A percentile compares a stretch with the other conserved stretches of the same genome.
Evolutionary conservation across 2,797 vertebrate genomes (phyloP).

Genomic region (Protonibea diacanthus): DNA sequence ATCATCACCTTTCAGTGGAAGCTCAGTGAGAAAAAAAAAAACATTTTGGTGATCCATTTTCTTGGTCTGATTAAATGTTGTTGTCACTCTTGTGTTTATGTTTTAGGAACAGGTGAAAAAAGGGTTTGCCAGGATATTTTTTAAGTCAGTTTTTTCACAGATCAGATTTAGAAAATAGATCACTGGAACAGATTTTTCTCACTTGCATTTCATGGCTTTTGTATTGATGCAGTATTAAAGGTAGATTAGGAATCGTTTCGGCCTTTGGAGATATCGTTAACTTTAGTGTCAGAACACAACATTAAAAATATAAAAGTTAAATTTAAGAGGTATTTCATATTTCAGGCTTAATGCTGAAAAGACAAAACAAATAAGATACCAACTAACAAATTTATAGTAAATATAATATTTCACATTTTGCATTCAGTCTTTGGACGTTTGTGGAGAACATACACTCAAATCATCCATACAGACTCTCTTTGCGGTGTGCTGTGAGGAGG

Average conservation of each 20-base stretch:
- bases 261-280: not conserved
- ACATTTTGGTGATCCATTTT: too few species aligned
- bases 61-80: too few species aligned
- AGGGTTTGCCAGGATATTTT: too few species aligned
- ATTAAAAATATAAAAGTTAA: not conserved
- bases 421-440: slow-evolving; percentile 1
- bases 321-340: not conserved
- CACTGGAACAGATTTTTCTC: too few species aligned
- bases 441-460: slow-evolving; percentile 29
- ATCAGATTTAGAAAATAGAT: too few species aligned
- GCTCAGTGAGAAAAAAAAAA: too few species aligned
- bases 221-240: not conserved
- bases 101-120: too few species aligned
- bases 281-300: not conserved
- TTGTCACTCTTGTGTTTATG: too few species aligned
- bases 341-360: not conserved
- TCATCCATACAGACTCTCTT: slow-evolving; percentile 79
- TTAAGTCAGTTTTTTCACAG: too few species aligned
- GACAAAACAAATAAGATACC: not conserved
- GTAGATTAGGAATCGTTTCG: not conserved
- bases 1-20: not conserved
- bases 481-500: slow-evolving; percentile 52
- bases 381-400: not conserved
- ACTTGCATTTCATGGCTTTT: too few species aligned
- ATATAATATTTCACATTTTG: not conserved